phyloP scores from a whole-genome alignment of 2,888 invertebrate species.

The Eupithecia dodoneata region DNA sequence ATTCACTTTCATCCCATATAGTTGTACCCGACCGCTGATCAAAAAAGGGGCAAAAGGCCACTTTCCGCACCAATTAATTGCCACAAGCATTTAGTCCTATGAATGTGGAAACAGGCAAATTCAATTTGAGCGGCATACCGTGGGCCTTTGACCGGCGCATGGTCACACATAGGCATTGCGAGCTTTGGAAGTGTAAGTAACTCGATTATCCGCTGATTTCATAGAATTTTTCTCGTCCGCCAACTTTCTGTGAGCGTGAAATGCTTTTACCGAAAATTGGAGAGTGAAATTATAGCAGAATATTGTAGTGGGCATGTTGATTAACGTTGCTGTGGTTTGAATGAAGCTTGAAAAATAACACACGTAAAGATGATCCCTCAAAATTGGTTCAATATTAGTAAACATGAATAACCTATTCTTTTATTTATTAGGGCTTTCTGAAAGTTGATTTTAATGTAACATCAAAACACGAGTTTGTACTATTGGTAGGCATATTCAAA shows the following conservation, averaged over 20 bases:
- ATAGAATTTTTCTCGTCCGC: slow-evolving; percentile 55
- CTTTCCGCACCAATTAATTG: slow-evolving; percentile 81
- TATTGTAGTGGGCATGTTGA: neutral
- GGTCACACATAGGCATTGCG: slow-evolving; percentile 76
- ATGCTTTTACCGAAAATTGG: slow-evolving; percentile 26
- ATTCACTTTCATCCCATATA: slow-evolving; percentile 62
- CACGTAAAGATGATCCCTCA: neutral
- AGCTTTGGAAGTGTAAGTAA: slow-evolving; percentile 65
- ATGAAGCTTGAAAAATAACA: neutral
- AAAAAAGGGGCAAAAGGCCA: slow-evolving; percentile 65
- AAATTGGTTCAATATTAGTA: neutral
- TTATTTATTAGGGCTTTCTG: neutral
- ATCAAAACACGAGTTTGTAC: slow-evolving; percentile 16
- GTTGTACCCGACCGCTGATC: slow-evolving; percentile 59
- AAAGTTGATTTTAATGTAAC: slow-evolving; percentile 25
- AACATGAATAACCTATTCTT: neutral
- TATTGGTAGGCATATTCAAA: slow-evolving; percentile 7
- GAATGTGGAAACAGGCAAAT: slow-evolving; percentile 78
- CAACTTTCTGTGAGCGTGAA: slow-evolving; percentile 45
- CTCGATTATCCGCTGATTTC: slow-evolving; percentile 75
- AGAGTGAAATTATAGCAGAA: slow-evolving; percentile 4
- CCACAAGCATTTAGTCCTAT: slow-evolving; percentile 72
- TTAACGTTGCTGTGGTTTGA: neutral
- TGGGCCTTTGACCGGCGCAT: slow-evolving; percentile 71
- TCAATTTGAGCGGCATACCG: slow-evolving; percentile 73